A percentile compares a stretch with the other conserved stretches of the same genome.
Conservation (phyloP, 2,797 vertebrate genomes). For the Pseudomugil gertrudae region DNA sequence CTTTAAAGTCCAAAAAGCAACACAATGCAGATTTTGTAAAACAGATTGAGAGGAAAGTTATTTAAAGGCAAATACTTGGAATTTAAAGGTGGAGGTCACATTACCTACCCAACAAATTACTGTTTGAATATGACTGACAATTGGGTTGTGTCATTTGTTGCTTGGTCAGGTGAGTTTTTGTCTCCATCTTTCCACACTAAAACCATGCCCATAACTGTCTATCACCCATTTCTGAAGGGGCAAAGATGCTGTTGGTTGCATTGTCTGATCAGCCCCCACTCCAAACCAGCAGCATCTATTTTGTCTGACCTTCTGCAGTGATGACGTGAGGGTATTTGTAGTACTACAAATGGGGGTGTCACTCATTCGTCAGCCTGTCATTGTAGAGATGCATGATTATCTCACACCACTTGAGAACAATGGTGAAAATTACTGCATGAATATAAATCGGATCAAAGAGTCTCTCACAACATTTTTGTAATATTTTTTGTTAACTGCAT, state of each 20-base stretch:
- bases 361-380: constrained; percentile 60
- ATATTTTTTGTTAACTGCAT: neutral
- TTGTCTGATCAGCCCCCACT: constrained; percentile 34
- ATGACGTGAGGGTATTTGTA: constrained; percentile 65
- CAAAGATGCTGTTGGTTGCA: constrained; percentile 68
- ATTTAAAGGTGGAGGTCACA: constrained; percentile 46
- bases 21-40: constrained; percentile 20
- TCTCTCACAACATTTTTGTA: constrained; percentile 21
- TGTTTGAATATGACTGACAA: constrained; percentile 22
- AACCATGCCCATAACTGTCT: constrained; percentile 67
- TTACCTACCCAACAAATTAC: constrained; percentile 42
- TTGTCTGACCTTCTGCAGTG: constrained; percentile 80
- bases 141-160: constrained; percentile 51
- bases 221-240: constrained; percentile 77
- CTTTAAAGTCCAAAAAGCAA: constrained; percentile 2
- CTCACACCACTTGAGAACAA: constrained; percentile 45
- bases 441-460: constrained; percentile 26
- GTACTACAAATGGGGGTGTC: constrained; percentile 59
- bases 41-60: constrained; percentile 64
- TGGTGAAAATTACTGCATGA: constrained; percentile 67
- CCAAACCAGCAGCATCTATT: constrained; percentile 68
- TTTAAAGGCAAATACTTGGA: constrained; percentile 47
- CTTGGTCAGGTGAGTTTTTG: constrained; percentile 62
- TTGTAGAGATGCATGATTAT: constrained; percentile 69
- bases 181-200: constrained; percentile 61